Conservation (phyloP, 2,797 vertebrate genomes). For the Rhynchonycteris naso region DNA sequence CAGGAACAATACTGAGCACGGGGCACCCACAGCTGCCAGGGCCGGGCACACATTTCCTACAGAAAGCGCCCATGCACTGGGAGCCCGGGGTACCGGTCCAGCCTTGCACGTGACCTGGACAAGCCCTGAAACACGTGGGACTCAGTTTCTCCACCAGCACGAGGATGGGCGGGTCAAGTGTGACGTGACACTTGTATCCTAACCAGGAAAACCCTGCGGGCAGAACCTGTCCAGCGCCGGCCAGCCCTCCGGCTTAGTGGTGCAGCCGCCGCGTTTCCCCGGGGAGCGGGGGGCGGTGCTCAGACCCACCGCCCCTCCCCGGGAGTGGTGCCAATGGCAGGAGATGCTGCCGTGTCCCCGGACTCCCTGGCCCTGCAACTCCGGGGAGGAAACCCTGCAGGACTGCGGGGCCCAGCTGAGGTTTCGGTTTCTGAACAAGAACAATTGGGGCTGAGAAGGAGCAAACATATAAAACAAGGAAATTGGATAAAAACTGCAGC, state of each 20-base stretch:
- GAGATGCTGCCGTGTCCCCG: not conserved
- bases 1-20: fast-evolving
- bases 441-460: not conserved
- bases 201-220: not conserved
- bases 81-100: too few relatives aligned
- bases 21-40: fast-evolving
- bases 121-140: not conserved
- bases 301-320: not conserved
- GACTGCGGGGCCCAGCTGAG: not conserved
- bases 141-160: not conserved
- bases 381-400: not conserved
- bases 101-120: not conserved
- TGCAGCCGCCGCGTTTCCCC: not conserved
- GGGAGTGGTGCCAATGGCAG: not conserved
- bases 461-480: not conserved
- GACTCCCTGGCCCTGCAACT: not conserved
- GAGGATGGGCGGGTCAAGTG: too few relatives aligned
- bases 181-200: fast-evolving
- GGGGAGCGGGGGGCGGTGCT: not conserved
- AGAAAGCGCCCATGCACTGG: fast-evolving
- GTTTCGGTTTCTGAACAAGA: not conserved
- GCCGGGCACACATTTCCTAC: not conserved
- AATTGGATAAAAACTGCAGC: not conserved
- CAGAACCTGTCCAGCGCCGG: fast-evolving
- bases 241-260: fast-evolving